These are phyloP conservation scores for Probaryconus sp. DNA, from an alignment of 1,140 invertebrate species.

Conservation along the genomic window DNA sequence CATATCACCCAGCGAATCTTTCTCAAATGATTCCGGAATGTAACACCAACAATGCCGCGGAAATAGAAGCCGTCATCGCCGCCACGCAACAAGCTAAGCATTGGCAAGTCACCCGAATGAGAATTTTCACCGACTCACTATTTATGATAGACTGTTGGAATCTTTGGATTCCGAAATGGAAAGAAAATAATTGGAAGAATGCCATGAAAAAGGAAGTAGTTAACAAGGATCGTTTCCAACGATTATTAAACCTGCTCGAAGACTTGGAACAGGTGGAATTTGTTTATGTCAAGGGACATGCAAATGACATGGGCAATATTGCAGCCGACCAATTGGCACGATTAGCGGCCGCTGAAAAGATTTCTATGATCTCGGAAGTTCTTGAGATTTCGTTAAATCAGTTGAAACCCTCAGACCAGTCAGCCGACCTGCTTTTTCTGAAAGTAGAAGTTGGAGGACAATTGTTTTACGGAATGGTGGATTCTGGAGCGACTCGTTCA, in stretches of 20 bases:
- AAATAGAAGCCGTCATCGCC: conserved; percentile 13
- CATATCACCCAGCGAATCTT: conserved; percentile 10
- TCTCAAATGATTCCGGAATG: background rate
- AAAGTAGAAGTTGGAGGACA: background rate
- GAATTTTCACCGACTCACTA: conserved; percentile 22
- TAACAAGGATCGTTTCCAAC: conserved; percentile 6
- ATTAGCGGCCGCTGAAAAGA: no score
- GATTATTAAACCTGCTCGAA: background rate
- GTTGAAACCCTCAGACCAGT: no score
- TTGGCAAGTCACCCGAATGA: background rate
- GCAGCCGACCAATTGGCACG: conserved; percentile 4
- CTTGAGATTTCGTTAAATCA: no score
- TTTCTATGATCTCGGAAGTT: no score
- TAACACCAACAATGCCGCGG: conserved; percentile 4
- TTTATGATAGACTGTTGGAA: conserved; percentile 13
- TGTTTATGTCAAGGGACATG: conserved; percentile 17
- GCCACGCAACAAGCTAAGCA: background rate
- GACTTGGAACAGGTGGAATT: background rate
- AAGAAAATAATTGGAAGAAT: conserved; percentile 16
- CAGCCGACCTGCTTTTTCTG: no score
- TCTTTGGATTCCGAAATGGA: conserved; percentile 11
- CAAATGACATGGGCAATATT: no score
- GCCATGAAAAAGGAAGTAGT: background rate
- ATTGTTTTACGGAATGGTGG: background rate
- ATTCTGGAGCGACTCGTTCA: conserved; percentile 12